Conservation (phyloP, 2,888 invertebrate species). For the Loripinus fragilis region DNA sequence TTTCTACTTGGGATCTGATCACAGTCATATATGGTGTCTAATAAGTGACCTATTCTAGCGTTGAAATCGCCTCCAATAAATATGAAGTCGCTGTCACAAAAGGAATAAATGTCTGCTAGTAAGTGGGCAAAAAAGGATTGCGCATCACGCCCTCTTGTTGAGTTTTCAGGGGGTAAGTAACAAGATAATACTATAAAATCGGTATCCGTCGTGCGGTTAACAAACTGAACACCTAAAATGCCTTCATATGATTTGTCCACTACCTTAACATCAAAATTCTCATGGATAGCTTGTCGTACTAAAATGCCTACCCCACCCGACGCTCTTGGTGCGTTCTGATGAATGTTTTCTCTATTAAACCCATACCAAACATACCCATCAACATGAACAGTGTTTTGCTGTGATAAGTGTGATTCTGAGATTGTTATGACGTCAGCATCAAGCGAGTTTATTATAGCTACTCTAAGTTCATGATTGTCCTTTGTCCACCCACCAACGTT, state of each 20-base stretch:
- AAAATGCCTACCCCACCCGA: neutral
- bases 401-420: neutral
- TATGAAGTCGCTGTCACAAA: neutral
- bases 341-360: neutral
- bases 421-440: neutral
- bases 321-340: neutral
- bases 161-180: neutral
- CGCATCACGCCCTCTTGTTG: neutral
- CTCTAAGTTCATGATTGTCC: neutral
- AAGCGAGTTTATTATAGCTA: neutral
- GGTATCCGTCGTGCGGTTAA: neutral
- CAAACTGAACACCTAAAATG: neutral
- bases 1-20: neutral
- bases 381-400: neutral
- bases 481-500: neutral
- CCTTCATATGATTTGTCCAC: constrained; percentile 12
- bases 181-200: neutral
- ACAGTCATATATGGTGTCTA: neutral
- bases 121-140: neutral
- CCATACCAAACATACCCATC: neutral
- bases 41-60: neutral
- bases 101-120: neutral
- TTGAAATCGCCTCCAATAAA: neutral
- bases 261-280: neutral
- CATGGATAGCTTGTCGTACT: neutral